Evolutionary conservation across 2,888 invertebrate species (phyloP), one percentile per base, ranked within the genome.

Genomic region (Poecilus cupreus): DNA sequence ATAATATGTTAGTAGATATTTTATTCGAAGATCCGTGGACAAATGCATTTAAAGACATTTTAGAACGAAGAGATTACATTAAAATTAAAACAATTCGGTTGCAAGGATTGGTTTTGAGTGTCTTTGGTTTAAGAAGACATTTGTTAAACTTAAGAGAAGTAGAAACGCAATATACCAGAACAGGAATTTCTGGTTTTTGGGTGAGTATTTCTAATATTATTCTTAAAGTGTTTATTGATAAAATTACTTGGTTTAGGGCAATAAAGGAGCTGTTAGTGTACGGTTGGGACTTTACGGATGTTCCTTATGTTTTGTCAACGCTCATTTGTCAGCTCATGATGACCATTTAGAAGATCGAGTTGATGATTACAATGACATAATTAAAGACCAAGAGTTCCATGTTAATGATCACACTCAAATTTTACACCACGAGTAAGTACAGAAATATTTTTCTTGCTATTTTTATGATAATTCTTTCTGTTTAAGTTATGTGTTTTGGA

Each of bases 101-200:
- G 85, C 96, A 96, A 88, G 98, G 98, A 5, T 91, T 98, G 39
- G 90, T 97, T 75, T 89, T 97, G 16, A 91, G 94, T 76, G 91
- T 96, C 11, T 98, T 96, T 87, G 93, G 95, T 32, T 92, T 95
- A 83, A 91, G 95, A 84, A 93, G 93, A 85, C 96, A 97, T 90
- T 89, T 98, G 3, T 90, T 93, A n/a, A 94, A 95, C 89, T 89
- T 98, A 60, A 91, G 96, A 83, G 94, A 96, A 86, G 93, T 98
- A 78, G 97, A 98, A 88, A 93, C 95, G 1, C 94, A 96, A 87
- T 96, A 95, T 85, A 97, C 97, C 0, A 94, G 95, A 85, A 97
- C 98, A 79, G 98, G 98, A 1, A 91, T 98, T 82, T 95, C 95
- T 26, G 98, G 98, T 79, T 93, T 96, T 90, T 98, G 97, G 98